phyloP scores from a whole-genome alignment of 2,113 vertebrate genomes.

The Prionailurus bengalensis region DNA sequence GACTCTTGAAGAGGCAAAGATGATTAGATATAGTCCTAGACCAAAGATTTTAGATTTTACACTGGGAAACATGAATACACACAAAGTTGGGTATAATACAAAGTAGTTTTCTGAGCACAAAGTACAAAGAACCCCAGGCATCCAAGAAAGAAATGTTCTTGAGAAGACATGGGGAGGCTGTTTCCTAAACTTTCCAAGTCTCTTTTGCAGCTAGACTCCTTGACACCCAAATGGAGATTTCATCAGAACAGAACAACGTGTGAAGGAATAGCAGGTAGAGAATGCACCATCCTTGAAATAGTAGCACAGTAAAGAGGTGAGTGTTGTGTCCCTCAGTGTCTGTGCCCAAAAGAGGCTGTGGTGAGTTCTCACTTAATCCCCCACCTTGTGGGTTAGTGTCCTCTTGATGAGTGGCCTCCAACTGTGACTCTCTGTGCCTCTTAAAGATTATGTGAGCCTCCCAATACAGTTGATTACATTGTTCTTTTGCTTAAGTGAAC shows the following conservation, averaged over 20 bases:
- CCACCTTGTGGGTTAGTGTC: not conserved
- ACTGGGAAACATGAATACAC: not conserved
- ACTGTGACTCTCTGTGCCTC: not conserved
- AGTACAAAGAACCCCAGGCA: not conserved
- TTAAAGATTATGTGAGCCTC: not conserved
- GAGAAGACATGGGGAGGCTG: not conserved
- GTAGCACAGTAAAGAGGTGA: not conserved
- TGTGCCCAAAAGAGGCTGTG: not conserved
- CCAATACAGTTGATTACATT: not conserved
- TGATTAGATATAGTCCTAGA: not conserved
- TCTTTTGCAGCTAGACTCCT: not conserved
- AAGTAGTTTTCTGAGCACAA: not conserved
- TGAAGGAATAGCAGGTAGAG: not conserved
- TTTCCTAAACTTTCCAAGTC: not conserved
- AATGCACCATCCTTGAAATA: not conserved
- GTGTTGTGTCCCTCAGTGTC: not conserved
- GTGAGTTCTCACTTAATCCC: rapidly evolving
- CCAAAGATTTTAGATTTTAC: not conserved
- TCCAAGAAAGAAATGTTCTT: not conserved
- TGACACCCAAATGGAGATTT: not conserved
- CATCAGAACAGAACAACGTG: not conserved
- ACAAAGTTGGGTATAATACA: not conserved
- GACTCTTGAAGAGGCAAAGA: not conserved
- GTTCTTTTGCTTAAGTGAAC: not conserved
- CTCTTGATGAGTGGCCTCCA: not conserved